These are phyloP conservation scores for Eueides isabella DNA, from an alignment of 1,140 invertebrate genomes.

Conservation along the genomic window DNA sequence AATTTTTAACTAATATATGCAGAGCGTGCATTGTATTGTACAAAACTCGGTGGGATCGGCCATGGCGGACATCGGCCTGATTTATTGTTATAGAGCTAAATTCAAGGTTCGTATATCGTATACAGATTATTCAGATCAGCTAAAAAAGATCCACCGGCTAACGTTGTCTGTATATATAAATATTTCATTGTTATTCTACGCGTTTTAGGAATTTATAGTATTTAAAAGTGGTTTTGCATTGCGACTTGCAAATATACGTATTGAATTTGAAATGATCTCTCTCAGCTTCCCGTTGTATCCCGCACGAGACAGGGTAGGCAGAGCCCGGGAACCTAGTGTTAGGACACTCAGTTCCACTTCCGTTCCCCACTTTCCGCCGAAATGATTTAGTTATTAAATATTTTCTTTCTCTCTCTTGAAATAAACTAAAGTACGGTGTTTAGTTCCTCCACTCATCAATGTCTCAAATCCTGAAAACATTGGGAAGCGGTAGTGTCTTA, in stretches of 20 bases:
- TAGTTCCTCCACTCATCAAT: too few relatives aligned
- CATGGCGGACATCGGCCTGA: background rate
- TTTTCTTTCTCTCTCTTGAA: too few relatives aligned
- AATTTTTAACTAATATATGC: background rate
- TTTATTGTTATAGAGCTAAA: slow-evolving; percentile 5
- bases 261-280: too few relatives aligned
- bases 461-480: too few relatives aligned
- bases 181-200: background rate
- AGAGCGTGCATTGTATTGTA: slow-evolving; percentile 6
- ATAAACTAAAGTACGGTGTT: too few relatives aligned
- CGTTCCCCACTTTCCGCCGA: too few relatives aligned
- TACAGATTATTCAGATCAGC: slow-evolving; percentile 4
- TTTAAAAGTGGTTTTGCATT: background rate
- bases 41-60: background rate
- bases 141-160: background rate
- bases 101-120: background rate
- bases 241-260: background rate
- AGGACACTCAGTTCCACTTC: too few relatives aligned
- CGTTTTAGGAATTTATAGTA: background rate
- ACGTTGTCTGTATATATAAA: slow-evolving; percentile 3
- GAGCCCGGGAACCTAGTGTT: too few relatives aligned
- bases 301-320: background rate
- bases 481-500: too few relatives aligned
- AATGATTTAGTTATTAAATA: too few relatives aligned
- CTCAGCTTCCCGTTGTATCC: too few relatives aligned